These are phyloP conservation scores for Argentina silus DNA, from an alignment of 2,797 vertebrate species.

Conservation along the genomic window DNA sequence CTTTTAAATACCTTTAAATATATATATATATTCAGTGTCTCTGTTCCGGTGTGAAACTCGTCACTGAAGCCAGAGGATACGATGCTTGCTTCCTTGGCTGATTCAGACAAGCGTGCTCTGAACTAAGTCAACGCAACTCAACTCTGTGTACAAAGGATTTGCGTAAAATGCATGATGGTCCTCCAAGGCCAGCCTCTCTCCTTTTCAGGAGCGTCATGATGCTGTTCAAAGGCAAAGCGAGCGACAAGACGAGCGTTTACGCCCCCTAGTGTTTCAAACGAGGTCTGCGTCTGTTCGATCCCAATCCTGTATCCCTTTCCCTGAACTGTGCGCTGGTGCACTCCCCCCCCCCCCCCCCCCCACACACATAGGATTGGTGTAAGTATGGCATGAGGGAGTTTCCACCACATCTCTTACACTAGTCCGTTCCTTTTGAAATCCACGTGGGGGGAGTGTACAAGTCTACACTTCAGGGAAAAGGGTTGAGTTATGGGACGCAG, in stretches of 20 bases:
- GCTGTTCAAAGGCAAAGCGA: background rate
- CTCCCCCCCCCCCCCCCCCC: too few relatives aligned
- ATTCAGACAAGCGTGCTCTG: constrained; percentile 46
- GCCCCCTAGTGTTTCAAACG: constrained; percentile 30
- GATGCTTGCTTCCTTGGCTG: background rate
- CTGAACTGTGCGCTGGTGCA: too few relatives aligned
- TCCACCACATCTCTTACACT: too few relatives aligned
- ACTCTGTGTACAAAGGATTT: constrained; percentile 14
- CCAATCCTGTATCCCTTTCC: too few relatives aligned
- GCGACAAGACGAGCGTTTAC: background rate
- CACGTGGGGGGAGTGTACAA: too few relatives aligned
- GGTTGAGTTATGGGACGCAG: too few relatives aligned
- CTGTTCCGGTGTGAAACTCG: constrained; percentile 25
- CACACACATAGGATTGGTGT: too few relatives aligned
- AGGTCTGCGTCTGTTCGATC: background rate
- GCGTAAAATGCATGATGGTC: background rate
- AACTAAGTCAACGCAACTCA: background rate
- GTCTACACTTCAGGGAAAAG: too few relatives aligned
- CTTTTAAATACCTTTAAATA: background rate
- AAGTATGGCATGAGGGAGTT: too few relatives aligned
- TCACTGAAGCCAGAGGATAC: constrained; percentile 44
- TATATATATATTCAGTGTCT: background rate
- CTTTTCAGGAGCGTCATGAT: constrained; percentile 2
- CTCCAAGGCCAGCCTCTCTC: constrained; percentile 33
- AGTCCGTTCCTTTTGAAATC: too few relatives aligned